Conservation (phyloP, 1,140 invertebrate species). For the Tetramorium parvispinum region DNA sequence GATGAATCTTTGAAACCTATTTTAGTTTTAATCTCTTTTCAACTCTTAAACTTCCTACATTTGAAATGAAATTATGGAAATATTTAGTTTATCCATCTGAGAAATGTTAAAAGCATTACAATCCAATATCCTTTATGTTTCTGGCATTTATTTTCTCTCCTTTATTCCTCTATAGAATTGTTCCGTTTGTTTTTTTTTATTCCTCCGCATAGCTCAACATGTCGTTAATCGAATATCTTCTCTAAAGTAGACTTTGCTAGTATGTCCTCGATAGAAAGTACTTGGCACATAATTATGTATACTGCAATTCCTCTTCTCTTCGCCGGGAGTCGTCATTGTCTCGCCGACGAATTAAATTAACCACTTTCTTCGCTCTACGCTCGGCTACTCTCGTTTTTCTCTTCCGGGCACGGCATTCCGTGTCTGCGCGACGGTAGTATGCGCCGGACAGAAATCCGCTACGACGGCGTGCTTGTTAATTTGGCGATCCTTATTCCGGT, state of each 20-base stretch:
- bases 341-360: conserved; percentile 55
- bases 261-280: conserved; percentile 12
- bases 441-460: conserved; percentile 31
- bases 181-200: background rate
- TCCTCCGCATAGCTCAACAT: background rate
- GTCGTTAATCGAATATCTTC: background rate
- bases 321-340: conserved; percentile 36
- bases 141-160: too few relatives aligned
- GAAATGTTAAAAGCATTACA: background rate
- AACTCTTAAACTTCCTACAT: background rate
- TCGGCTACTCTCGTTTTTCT: conserved; percentile 41
- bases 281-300: conserved; percentile 21
- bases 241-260: background rate
- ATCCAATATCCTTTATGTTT: background rate
- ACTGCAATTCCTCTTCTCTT: background rate
- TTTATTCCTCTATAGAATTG: background rate
- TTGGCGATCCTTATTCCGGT: conserved; percentile 48
- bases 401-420: conserved; percentile 9
- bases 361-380: conserved; percentile 47
- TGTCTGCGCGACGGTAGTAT: conserved; percentile 2
- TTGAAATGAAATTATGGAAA: background rate
- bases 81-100: background rate
- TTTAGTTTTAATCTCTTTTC: too few relatives aligned
- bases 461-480: conserved; percentile 62
- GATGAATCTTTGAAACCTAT: too few relatives aligned